These are phyloP conservation scores for Drosophila paulistorum DNA, from an alignment of 1,140 invertebrate genomes.

Conservation along the genomic window DNA sequence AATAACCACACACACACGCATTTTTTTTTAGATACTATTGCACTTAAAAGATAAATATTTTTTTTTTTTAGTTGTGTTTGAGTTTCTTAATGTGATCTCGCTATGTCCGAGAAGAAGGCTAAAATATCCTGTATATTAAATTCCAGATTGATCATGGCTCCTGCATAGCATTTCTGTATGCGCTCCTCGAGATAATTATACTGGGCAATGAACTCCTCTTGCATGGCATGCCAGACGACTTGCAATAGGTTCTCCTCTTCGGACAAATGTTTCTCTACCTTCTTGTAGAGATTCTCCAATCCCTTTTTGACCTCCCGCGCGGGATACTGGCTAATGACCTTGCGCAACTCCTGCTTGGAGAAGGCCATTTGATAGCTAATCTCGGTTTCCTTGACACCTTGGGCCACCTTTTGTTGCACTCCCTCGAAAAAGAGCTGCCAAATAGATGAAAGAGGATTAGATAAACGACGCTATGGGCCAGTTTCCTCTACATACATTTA, in stretches of 20 bases:
- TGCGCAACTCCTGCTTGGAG: slow-evolving; percentile 97
- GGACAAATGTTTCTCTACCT: slow-evolving; percentile 98
- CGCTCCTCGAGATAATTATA: slow-evolving; percentile 97
- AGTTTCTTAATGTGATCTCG: slow-evolving; percentile 89
- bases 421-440: slow-evolving; percentile 96
- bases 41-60: slow-evolving; percentile 59
- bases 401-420: slow-evolving; percentile 93
- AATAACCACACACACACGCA: slow-evolving; percentile 34
- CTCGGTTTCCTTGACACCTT: slow-evolving; percentile 98
- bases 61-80: not conserved
- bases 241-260: slow-evolving; percentile 97
- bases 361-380: slow-evolving; percentile 99
- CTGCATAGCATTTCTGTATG: slow-evolving; percentile 98
- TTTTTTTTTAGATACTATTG: slow-evolving; percentile 68
- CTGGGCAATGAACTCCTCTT: slow-evolving; percentile 99
- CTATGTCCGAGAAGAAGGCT: slow-evolving; percentile 98
- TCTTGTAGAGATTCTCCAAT: slow-evolving; percentile 96
- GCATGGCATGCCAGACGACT: slow-evolving; percentile 99
- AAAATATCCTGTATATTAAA: slow-evolving; percentile 98
- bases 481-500: slow-evolving; percentile 88
- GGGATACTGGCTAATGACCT: slow-evolving; percentile 98
- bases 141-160: slow-evolving; percentile 96
- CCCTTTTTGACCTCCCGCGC: slow-evolving; percentile 98
- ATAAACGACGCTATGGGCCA: not conserved
- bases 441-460: not conserved